Percentiles rank a stretch among this genome's conserved stretches.
Conservation (phyloP, 53 echinoderm and acorn worm species). For the Astropecten irregularis region DNA sequence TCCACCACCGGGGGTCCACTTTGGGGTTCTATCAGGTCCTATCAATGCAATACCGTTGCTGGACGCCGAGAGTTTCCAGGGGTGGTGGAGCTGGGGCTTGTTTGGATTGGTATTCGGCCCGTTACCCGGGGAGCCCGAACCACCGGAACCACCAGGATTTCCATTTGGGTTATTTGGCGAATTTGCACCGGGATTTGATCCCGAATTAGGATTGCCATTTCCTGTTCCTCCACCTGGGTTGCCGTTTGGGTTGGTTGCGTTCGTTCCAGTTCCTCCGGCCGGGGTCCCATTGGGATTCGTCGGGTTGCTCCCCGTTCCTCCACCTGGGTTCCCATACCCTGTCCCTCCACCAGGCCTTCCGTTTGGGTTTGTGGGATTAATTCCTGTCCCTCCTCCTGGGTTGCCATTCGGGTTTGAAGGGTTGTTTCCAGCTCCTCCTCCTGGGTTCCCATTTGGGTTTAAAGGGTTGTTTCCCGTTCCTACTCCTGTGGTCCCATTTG, state of each 20-base stretch:
- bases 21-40: neutral
- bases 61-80: constrained; percentile 1
- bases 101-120: neutral
- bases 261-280: no score
- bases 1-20: constrained; percentile 16
- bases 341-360: neutral
- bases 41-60: neutral
- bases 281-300: constrained; percentile 20
- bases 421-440: neutral
- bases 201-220: no score
- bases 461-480: neutral
- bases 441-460: constrained; percentile 15
- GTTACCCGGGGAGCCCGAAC: no score
- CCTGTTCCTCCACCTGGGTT: no score
- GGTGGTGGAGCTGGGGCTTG: constrained; percentile 2
- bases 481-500: no score
- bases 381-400: neutral
- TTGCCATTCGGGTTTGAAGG: no score
- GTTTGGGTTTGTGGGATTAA: neutral
- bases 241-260: no score
- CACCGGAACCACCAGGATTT: neutral
- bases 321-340: constrained; percentile 17
- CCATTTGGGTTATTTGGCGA: neutral
- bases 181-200: neutral
- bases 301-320: neutral